Evolutionary conservation across 2,797 vertebrate species (phyloP).

Genomic region (Odontamblyopus lacepedii): DNA sequence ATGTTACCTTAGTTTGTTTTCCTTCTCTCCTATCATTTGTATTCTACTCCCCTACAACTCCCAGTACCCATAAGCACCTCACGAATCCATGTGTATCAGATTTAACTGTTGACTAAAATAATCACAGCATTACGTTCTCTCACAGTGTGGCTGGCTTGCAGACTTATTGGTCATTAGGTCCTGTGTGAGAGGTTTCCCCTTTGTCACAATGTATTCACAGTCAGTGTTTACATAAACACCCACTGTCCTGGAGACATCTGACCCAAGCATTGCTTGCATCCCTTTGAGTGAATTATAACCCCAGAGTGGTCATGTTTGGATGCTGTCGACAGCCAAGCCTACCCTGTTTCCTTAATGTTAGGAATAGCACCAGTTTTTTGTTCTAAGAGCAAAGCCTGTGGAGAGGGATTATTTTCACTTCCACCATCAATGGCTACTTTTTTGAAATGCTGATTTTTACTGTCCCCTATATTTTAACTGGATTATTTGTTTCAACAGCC

Average conservation of each 20-base stretch:
- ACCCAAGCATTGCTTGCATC: constrained; percentile 32
- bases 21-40: constrained; percentile 44
- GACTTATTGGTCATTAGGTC: constrained; percentile 42
- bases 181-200: constrained; percentile 51
- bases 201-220: constrained; percentile 45
- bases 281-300: constrained; percentile 24
- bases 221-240: constrained; percentile 62
- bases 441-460: neutral
- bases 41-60: constrained; percentile 25
- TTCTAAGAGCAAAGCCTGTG: neutral
- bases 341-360: neutral
- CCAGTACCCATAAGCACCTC: constrained; percentile 40
- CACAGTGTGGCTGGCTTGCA: constrained; percentile 48
- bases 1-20: constrained; percentile 23
- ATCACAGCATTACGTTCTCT: constrained; percentile 49
- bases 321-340: neutral
- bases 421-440: neutral
- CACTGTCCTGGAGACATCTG: constrained; percentile 35
- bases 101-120: constrained; percentile 72
- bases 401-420: neutral
- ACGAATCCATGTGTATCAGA: constrained; percentile 57
- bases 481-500: too few relatives aligned
- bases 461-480: too few relatives aligned
- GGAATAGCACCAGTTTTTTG: neutral
- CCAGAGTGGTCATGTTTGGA: constrained; percentile 2